Evolutionary conservation across 2,888 invertebrate genomes (phyloP).

Genomic region (Eucera pruinosa): DNA sequence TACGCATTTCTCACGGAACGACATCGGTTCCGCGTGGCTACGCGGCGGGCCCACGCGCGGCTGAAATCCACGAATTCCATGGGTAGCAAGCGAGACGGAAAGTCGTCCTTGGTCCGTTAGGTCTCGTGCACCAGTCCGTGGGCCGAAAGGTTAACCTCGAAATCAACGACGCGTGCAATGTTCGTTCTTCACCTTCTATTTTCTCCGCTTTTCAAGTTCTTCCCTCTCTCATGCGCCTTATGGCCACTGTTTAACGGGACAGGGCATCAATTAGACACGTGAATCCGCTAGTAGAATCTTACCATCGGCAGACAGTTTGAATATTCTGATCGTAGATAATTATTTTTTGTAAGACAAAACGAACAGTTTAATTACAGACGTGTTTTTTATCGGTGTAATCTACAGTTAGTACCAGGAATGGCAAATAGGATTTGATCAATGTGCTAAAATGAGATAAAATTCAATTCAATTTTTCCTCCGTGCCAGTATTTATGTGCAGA

Average conservation of each 20-base stretch:
- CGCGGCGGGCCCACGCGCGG: constrained; percentile 33
- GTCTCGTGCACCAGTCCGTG: constrained; percentile 49
- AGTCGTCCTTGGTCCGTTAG: constrained; percentile 74
- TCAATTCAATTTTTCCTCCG: too few species aligned
- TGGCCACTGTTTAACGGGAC: constrained; percentile 57
- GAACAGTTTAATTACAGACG: too few species aligned
- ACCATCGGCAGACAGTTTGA: not conserved
- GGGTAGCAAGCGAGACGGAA: constrained; percentile 50
- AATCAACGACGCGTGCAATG: constrained; percentile 65
- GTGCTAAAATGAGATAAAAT: too few species aligned
- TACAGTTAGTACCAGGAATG: too few species aligned
- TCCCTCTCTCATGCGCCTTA: not conserved
- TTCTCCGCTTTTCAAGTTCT: constrained; percentile 39
- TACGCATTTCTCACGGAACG: constrained; percentile 24
- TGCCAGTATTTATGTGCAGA: too few species aligned
- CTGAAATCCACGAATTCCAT: constrained; percentile 58
- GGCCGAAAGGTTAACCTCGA: constrained; percentile 68
- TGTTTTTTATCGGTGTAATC: too few species aligned
- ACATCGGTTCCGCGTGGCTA: constrained; percentile 20
- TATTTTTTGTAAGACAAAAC: too few species aligned
- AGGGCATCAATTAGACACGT: constrained; percentile 51
- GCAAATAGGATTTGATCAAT: too few species aligned
- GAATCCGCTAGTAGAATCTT: constrained; percentile 3
- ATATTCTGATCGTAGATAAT: not conserved
- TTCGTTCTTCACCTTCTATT: constrained; percentile 37